Evolutionary conservation across 2,113 vertebrate species (phyloP), one percentile per base, ranked within the genome.

Genomic region (Charadrius vociferus): DNA sequence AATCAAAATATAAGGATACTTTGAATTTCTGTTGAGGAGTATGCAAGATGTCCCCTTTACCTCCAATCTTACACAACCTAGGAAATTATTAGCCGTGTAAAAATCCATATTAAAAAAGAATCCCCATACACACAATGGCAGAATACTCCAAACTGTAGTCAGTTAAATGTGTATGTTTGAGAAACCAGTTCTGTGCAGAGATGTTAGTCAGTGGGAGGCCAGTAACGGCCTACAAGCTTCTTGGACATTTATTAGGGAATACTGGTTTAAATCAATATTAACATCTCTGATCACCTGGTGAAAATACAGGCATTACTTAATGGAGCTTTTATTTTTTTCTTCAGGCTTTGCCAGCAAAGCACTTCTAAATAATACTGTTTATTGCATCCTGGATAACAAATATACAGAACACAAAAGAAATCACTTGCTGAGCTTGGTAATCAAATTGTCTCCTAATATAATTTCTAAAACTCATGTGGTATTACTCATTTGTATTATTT

Each of bases 241-340:
- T 88, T 93, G 78, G 90, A 94, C 83, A 66, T 97, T 98, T 98
- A 97, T 94, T 95, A 91, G 78, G 59, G 73, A 75, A 96, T 96
- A 88, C 93, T 97, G 96, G 80, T 93, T 98, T 97, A 93, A 88
- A 95, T 96, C 95, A 88, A 8, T 90, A 81, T 93, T 95, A 95
- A 93, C 27, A 1, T 96, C 58, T 92, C 63, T 85, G 71, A 88
- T 94, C 81, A 95, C 71, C 68, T 95, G 63, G 79, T 87, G 74
- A 94, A 97, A 96, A 87, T 58, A 73, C 50, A 82, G 72, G 22
- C 94, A 78, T 89, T 86, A 37, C 74, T 96, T 96, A 91, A 78
- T 70, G 62, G 74, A 93, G 18, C 37, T 83, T 95, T 81, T 88
- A 59, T 81, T 92, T 88, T 88, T 91, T 85, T 45, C 27, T 89